Evolutionary conservation across 2,888 invertebrate species (phyloP).

Genomic region (Zaprionus obscuricornis): DNA sequence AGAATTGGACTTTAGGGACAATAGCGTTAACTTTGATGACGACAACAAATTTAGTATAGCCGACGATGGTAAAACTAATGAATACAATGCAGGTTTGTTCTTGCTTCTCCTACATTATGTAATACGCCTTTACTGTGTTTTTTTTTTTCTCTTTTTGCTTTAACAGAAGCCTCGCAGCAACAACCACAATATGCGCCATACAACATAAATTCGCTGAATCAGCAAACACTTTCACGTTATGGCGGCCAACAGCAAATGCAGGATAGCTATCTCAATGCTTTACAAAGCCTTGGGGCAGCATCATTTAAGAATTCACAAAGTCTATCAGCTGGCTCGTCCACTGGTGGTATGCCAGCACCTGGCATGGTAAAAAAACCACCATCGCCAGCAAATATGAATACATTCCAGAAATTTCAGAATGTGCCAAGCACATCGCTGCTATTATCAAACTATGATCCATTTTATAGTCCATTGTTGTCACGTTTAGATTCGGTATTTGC

Average conservation of each 20-base stretch:
- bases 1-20: constrained; percentile 91
- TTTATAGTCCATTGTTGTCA: constrained; percentile 93
- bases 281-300: constrained; percentile 78
- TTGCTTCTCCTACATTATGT: too few species aligned
- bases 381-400: constrained; percentile 84
- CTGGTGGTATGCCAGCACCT: constrained; percentile 50
- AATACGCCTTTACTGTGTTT: too few species aligned
- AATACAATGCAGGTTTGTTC: constrained; percentile 78
- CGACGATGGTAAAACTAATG: constrained; percentile 59
- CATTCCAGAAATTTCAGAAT: constrained; percentile 93
- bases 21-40: constrained; percentile 85
- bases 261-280: constrained; percentile 86
- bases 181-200: constrained; percentile 83
- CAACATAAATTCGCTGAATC: constrained; percentile 70
- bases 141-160: neutral
- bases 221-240: constrained; percentile 82
- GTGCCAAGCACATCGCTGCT: constrained; percentile 92
- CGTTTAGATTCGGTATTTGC: constrained; percentile 93
- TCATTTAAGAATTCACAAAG: constrained; percentile 79
- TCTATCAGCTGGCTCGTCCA: constrained; percentile 62
- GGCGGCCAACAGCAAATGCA: constrained; percentile 86
- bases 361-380: constrained; percentile 72
- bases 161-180: constrained; percentile 83
- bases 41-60: constrained; percentile 68
- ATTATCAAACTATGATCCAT: constrained; percentile 94